Percentiles rank a stretch among this genome's conserved stretches.
Evolutionary conservation across 2,113 vertebrate genomes (phyloP).

Genomic region (Pardalotus punctatus): DNA sequence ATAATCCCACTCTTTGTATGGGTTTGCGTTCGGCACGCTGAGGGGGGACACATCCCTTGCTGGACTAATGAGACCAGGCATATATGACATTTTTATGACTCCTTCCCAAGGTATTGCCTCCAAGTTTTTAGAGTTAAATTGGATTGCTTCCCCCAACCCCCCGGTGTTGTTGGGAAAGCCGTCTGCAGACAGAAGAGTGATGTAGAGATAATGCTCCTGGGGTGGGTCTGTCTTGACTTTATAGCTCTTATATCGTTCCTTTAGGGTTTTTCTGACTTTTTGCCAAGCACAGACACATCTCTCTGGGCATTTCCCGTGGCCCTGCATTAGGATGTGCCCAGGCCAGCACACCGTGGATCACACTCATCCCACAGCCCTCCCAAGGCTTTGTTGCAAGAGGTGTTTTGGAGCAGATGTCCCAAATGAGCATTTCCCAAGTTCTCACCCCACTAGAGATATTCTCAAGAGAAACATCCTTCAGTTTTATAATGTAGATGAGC

Average conservation of each 20-base stretch:
- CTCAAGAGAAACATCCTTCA: constrained; percentile 22
- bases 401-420: constrained; percentile 42
- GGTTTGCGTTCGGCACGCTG: fast-evolving
- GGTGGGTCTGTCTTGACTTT: background rate
- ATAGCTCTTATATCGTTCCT: background rate
- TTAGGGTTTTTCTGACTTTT: background rate
- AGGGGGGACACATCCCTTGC: background rate
- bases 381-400: background rate
- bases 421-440: constrained; percentile 21
- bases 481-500: constrained; percentile 68
- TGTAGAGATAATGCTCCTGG: background rate
- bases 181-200: background rate
- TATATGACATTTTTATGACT: constrained; percentile 31
- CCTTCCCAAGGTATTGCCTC: constrained; percentile 38
- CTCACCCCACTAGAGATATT: background rate
- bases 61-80: background rate
- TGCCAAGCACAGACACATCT: background rate
- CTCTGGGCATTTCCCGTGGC: background rate
- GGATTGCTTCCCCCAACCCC: background rate
- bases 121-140: constrained; percentile 12
- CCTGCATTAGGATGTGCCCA: background rate
- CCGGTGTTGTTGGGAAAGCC: background rate
- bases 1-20: fast-evolving
- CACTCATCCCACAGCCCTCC: background rate
- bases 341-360: fast-evolving